Evolutionary conservation across 92 coral and sea anemone species (phyloP).

Genomic region (Parazoanthus swiftii): DNA sequence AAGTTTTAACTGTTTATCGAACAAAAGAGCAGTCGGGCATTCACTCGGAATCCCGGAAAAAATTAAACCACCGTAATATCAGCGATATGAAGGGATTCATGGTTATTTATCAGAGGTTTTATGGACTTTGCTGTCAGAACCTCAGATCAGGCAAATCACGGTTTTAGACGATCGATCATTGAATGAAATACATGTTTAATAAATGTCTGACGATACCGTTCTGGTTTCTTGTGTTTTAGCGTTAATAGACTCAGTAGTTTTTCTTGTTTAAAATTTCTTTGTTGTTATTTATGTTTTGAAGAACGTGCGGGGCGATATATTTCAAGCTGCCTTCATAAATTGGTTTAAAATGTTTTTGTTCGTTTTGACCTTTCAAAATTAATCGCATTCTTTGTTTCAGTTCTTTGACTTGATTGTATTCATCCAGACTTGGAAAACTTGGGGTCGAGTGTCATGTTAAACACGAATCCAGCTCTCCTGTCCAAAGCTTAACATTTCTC

Average conservation of each 20-base stretch:
- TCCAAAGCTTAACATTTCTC: conserved; percentile 72
- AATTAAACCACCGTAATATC: neutral
- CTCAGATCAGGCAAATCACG: neutral
- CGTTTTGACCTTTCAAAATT: neutral
- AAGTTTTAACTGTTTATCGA: conserved; percentile 32
- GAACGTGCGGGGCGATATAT: conserved; percentile 17
- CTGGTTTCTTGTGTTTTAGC: conserved; percentile 8
- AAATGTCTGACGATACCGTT: neutral
- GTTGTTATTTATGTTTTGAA: conserved; percentile 25
- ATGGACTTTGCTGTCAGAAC: neutral
- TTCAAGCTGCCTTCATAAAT: neutral
- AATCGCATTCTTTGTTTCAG: conserved; percentile 9
- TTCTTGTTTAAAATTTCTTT: conserved; percentile 20
- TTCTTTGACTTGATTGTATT: conserved; percentile 47
- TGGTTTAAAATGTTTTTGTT: neutral
- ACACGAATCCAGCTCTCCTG: conserved; percentile 78
- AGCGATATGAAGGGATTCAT: conserved; percentile 5
- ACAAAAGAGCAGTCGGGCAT: conserved; percentile 33
- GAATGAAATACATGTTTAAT: conserved; percentile 1
- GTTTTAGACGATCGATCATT: neutral
- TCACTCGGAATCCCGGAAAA: conserved; percentile 40
- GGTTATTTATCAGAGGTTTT: neutral
- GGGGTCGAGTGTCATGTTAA: conserved; percentile 89
- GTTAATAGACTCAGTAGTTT: neutral
- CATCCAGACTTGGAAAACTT: conserved; percentile 78